Percentiles rank a stretch among this genome's conserved stretches.
Conservation (phyloP, 92 coral and sea anemone species). For the Phenganax subtilis region DNA sequence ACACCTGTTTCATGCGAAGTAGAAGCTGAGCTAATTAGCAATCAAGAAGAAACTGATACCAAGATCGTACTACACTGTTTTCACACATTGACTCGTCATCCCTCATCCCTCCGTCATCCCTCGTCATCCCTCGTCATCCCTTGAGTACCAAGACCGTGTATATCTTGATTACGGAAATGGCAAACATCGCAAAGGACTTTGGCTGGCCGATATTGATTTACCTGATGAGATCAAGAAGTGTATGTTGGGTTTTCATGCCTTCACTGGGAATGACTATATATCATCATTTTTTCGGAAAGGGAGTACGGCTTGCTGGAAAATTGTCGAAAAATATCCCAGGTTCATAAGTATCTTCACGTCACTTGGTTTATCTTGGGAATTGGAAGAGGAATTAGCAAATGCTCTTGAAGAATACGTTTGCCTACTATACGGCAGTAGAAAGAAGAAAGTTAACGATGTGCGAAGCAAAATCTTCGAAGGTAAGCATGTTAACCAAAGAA, state of each 20-base stretch:
- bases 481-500: slow-evolving; percentile 12
- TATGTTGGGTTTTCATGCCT: slow-evolving; percentile 28
- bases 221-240: background rate
- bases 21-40: slow-evolving; percentile 2
- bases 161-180: background rate
- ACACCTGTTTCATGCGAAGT: background rate
- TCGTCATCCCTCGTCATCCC: background rate
- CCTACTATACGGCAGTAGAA: background rate
- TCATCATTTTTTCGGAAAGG: slow-evolving; percentile 25
- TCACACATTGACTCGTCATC: slow-evolving; percentile 20
- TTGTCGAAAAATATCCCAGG: slow-evolving; percentile 10
- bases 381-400: background rate
- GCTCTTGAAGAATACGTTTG: background rate
- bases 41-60: slow-evolving; percentile 19
- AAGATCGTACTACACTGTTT: slow-evolving; percentile 17
- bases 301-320: slow-evolving; percentile 16
- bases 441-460: slow-evolving; percentile 6
- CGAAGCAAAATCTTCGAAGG: background rate
- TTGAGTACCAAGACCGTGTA: background rate
- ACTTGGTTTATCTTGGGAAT: slow-evolving; percentile 13
- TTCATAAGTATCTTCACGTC: slow-evolving; percentile 13
- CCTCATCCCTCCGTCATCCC: background rate
- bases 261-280: slow-evolving; percentile 29
- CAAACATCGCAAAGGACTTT: background rate
- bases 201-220: background rate